Evolutionary conservation across 37 sponge, comb jelly and placozoan species (phyloP).

Genomic region (Spongia lamella): DNA sequence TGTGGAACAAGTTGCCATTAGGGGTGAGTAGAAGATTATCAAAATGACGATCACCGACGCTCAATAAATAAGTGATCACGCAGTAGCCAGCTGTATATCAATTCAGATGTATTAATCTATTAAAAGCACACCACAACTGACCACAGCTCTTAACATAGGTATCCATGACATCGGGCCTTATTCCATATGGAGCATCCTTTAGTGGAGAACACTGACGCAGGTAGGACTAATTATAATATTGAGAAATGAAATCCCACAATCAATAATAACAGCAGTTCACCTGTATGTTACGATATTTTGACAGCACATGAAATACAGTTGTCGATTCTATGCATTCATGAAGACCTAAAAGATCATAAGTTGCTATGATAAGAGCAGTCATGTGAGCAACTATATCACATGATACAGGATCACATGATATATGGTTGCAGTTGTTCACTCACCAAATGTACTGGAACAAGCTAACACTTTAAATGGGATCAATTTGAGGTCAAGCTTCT

Average conservation of each 20-base stretch:
- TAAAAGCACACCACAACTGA: slow-evolving; percentile 25
- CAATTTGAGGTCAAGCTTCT: slow-evolving; percentile 97
- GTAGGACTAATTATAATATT: slow-evolving; percentile 43
- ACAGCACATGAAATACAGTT: slow-evolving; percentile 85
- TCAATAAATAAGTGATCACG: slow-evolving; percentile 95
- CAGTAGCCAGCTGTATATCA: slow-evolving; percentile 85
- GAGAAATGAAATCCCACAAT: background rate
- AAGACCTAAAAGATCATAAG: slow-evolving; percentile 57
- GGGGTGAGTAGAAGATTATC: slow-evolving; percentile 95
- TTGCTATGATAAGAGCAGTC: background rate
- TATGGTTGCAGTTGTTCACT: no score
- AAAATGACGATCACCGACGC: slow-evolving; percentile 94
- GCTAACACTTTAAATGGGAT: slow-evolving; percentile 94
- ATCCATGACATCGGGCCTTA: slow-evolving; percentile 93
- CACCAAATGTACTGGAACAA: slow-evolving; percentile 72
- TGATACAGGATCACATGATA: no score
- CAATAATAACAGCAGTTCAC: slow-evolving; percentile 22
- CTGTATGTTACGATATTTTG: slow-evolving; percentile 80
- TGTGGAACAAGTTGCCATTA: slow-evolving; percentile 89
- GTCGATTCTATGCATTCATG: slow-evolving; percentile 76
- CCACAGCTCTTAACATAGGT: slow-evolving; percentile 97
- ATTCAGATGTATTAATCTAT: background rate
- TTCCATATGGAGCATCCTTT: slow-evolving; percentile 63
- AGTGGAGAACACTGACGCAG: slow-evolving; percentile 53
- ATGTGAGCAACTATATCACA: background rate